Base-by-base conservation (phyloP, 1,140 invertebrate species). In the Plectrocnemia conspersa region DNA sequence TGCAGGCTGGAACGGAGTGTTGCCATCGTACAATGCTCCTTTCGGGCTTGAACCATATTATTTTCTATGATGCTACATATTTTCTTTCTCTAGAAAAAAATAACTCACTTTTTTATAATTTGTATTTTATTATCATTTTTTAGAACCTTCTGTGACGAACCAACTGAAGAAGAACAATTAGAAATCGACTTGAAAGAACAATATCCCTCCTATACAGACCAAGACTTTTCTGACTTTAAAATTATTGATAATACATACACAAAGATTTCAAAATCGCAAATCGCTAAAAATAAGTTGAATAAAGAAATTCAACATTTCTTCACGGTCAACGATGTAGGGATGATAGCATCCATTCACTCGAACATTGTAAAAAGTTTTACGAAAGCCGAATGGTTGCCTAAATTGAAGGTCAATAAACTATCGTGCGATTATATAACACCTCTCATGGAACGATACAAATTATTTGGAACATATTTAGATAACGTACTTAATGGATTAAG, bases 141-240 rank as follows among this genome's bases (percentile, higher is more conserved):
- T 45, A 79, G 77, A 66, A 79, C 75, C 0, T 77, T 79, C 63
- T 79, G 78, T 42, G 77, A 81, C 56, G 74, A 75, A 22, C 72
- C 81, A 65, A 80, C 83, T 4, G 90, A 94, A 57, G 89, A 93
- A 35, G 81, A 89, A 56, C 78, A 82, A 52, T 79, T 83, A 0
- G 71, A 81, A 33, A 65, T 77, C 19, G 88, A 93, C 64, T 81
- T 95, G 7, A 71, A 74, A 45, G 68, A 81, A 64, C 74, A 86
- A 54, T 97, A 96, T 63, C 92, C 92, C 0, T 82, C 81, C 0
- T 85, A 82, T 65, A 73, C 81, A 2, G 79, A 88, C 29, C 64
- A 72, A 32, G 86, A 88, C 66, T 89, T 85, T 66, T 68, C 70
- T 0, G 83, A 87, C 57, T 78, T 83, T 52, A 76, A 74, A 65